These are phyloP conservation scores for Junco hyemalis DNA, from an alignment of 2,113 vertebrate species.

Conservation along the genomic window DNA sequence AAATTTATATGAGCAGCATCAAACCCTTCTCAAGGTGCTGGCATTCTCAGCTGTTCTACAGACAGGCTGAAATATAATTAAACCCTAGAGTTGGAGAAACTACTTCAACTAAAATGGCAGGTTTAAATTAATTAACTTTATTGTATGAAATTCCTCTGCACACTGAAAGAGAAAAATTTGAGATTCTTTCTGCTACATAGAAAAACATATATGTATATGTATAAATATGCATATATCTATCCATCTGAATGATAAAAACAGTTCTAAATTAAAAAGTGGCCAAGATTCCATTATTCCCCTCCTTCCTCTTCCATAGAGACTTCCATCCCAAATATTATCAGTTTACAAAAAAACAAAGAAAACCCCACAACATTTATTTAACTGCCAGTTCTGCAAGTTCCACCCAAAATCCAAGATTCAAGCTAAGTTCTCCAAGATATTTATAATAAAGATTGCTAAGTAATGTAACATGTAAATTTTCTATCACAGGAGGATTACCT, in stretches of 20 bases:
- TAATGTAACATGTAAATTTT: neutral
- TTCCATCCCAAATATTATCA: neutral
- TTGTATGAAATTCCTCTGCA: neutral
- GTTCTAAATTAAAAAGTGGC: neutral
- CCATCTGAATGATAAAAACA: neutral
- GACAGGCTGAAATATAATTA: neutral
- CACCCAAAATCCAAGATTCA: neutral
- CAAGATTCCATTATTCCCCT: neutral
- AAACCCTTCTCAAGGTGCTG: neutral
- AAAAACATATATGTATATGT: neutral
- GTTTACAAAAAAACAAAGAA: neutral
- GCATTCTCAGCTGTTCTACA: neutral
- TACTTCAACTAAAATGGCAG: neutral
- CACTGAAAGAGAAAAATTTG: neutral
- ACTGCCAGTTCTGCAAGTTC: neutral
- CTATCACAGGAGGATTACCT: neutral
- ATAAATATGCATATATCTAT: neutral
- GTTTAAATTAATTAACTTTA: neutral
- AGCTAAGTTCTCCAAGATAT: neutral
- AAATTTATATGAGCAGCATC: neutral
- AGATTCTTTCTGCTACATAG: neutral
- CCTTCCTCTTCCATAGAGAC: neutral
- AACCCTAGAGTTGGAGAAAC: neutral
- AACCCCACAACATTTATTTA: neutral
- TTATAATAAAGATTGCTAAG: neutral